Evolutionary conservation across 2,888 invertebrate genomes (phyloP).

Genomic region (Adelphocoris suturalis): DNA sequence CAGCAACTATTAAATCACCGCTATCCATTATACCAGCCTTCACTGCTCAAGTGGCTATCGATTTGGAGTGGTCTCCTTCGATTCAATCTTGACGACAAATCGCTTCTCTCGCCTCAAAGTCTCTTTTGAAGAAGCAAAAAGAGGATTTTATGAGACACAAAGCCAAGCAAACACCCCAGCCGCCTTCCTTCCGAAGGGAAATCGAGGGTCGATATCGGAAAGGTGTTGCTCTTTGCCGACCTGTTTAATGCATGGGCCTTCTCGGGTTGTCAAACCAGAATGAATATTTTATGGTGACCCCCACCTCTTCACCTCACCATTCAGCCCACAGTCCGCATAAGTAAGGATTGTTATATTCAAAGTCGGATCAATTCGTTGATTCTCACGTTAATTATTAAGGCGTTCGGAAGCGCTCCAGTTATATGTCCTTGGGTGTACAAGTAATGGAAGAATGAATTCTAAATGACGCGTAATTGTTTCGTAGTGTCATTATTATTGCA

Average conservation of each 20-base stretch:
- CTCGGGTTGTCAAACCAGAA: slow-evolving; percentile 38
- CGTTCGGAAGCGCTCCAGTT: not conserved
- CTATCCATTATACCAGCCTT: too few relatives aligned
- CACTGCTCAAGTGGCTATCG: too few relatives aligned
- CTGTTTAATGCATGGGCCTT: slow-evolving; percentile 47
- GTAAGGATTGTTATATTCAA: slow-evolving; percentile 17
- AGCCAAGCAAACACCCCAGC: not conserved
- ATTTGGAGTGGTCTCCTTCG: not conserved
- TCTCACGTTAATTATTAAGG: slow-evolving; percentile 44
- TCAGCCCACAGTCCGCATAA: slow-evolving; percentile 20
- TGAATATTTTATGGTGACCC: slow-evolving; percentile 34
- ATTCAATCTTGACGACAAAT: not conserved
- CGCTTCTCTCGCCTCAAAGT: not conserved
- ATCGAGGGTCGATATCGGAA: slow-evolving; percentile 27
- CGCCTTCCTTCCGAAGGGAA: not conserved
- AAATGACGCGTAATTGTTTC: too few relatives aligned
- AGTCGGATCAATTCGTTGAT: slow-evolving; percentile 46
- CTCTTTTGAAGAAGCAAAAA: not conserved
- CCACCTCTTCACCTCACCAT: not conserved
- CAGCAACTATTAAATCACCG: too few relatives aligned
- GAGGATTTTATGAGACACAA: not conserved
- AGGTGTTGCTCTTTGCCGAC: slow-evolving; percentile 46
- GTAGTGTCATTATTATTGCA: too few relatives aligned
- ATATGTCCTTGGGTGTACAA: not conserved
- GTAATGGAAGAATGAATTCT: slow-evolving; percentile 7